These are phyloP conservation scores for Physella acuta DNA, from an alignment of 1,140 invertebrate species.

Conservation along the genomic window DNA sequence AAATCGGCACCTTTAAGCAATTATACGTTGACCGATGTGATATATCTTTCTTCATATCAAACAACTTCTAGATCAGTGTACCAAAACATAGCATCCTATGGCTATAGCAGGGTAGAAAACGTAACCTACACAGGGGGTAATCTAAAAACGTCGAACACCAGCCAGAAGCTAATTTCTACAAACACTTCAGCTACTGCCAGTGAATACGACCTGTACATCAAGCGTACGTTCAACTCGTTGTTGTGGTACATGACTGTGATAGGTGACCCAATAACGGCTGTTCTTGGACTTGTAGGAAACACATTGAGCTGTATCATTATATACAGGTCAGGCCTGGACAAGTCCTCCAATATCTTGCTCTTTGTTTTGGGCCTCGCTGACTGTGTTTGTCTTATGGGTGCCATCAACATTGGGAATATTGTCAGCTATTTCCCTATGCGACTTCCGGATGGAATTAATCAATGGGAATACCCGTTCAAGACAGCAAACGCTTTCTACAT, in stretches of 20 bases:
- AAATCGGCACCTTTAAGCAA: too few relatives aligned
- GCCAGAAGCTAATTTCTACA: too few relatives aligned
- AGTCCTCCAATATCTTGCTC: neutral
- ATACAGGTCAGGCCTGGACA: neutral
- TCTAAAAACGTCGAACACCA: too few relatives aligned
- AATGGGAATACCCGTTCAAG: neutral
- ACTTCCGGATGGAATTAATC: neutral
- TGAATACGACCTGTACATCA: too few relatives aligned
- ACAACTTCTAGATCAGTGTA: too few relatives aligned
- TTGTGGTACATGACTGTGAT: neutral
- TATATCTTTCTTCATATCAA: too few relatives aligned
- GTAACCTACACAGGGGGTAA: too few relatives aligned
- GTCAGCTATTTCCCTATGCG: neutral
- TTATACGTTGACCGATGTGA: too few relatives aligned
- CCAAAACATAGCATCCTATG: too few relatives aligned
- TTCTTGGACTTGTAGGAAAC: neutral
- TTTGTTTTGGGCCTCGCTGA: neutral
- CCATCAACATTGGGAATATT: neutral
- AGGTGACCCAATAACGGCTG: neutral
- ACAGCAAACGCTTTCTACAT: neutral
- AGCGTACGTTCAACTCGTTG: too few relatives aligned
- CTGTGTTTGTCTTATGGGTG: neutral
- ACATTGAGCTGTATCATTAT: conserved; percentile 2
- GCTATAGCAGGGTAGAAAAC: too few relatives aligned
- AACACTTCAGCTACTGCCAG: too few relatives aligned